Conservation (phyloP, 2,888 invertebrate genomes). For the Scaptomyza tumidula region DNA sequence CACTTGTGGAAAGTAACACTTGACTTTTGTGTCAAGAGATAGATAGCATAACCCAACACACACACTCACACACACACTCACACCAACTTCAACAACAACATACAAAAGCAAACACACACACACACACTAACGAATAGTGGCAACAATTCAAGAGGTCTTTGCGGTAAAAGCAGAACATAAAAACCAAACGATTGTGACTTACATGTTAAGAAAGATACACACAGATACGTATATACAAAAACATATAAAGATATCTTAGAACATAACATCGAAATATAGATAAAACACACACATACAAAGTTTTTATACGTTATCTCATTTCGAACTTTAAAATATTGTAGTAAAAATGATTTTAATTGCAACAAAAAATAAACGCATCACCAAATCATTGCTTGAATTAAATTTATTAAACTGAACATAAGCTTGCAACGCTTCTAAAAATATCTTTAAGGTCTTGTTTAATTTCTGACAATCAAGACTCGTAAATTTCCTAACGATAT, state of each 20-base stretch:
- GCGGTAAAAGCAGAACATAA: constrained; percentile 29
- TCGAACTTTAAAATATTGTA: neutral
- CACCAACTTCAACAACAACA: constrained; percentile 5
- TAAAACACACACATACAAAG: neutral
- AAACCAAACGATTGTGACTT: constrained; percentile 42
- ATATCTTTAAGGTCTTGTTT: neutral
- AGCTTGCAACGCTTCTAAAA: neutral
- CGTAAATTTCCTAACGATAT: neutral
- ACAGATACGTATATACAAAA: neutral
- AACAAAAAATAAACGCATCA: neutral
- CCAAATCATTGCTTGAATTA: neutral
- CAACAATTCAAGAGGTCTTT: constrained; percentile 44
- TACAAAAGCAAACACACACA: constrained; percentile 20
- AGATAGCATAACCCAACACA: constrained; percentile 25
- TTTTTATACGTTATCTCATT: neutral
- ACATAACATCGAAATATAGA: neutral
- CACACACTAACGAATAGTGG: constrained; percentile 40
- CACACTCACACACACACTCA: constrained; percentile 14
- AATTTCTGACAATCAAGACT: neutral
- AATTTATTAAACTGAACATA: neutral
- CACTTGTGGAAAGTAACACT: constrained; percentile 72
- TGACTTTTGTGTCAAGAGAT: constrained; percentile 77
- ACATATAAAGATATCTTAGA: neutral
- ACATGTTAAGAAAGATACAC: neutral
- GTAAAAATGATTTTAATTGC: too few species aligned